Evolutionary conservation across 2,113 vertebrate genomes (phyloP).

Genomic region (Petaurus breviceps): DNA sequence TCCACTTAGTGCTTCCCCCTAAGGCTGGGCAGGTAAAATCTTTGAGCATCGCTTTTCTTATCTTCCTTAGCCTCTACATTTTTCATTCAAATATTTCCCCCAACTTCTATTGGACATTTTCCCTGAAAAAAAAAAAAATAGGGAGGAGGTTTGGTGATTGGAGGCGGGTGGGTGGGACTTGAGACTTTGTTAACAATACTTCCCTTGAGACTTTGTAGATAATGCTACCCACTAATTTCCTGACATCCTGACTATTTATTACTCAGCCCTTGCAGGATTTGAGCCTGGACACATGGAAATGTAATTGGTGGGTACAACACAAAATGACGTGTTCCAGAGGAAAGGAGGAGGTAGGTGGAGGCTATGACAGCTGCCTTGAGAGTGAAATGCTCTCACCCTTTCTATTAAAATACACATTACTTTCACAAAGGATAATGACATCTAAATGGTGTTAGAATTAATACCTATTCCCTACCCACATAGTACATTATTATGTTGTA

Average conservation of each 20-base stretch:
- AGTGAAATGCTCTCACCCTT: neutral
- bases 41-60: neutral
- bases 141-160: neutral
- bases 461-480: neutral
- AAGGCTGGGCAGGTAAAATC: neutral
- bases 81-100: neutral
- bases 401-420: neutral
- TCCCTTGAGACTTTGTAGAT: neutral
- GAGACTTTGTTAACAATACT: neutral
- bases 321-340: neutral
- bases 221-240: neutral
- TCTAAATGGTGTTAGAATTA: neutral
- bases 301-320: neutral
- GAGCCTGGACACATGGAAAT: constrained; percentile 4
- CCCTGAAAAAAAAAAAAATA: neutral
- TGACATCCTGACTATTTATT: neutral
- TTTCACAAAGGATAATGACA: constrained; percentile 12
- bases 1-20: neutral
- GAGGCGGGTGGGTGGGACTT: neutral
- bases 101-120: neutral
- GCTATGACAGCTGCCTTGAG: neutral
- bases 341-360: neutral
- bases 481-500: neutral
- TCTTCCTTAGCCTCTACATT: neutral
- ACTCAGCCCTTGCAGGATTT: neutral